These are phyloP conservation scores for Blastobasis lacticolella DNA, from an alignment of 2,888 invertebrate species.

Conservation along the genomic window DNA sequence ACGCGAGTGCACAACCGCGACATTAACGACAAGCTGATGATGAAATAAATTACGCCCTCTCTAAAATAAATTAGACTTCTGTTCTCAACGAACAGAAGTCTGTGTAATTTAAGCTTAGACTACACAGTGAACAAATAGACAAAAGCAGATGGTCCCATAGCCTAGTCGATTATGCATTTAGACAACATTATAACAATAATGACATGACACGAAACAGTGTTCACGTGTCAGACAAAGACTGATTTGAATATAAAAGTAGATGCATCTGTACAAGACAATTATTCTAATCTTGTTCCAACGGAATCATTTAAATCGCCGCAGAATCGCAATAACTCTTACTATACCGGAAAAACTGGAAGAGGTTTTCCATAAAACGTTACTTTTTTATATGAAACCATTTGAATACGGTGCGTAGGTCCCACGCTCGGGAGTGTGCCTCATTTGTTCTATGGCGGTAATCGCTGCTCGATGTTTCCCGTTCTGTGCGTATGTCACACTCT, in stretches of 20 bases:
- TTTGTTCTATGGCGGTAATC: conserved; percentile 2
- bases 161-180: too few species aligned
- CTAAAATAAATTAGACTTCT: too few species aligned
- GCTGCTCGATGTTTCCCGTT: too few species aligned
- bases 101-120: too few species aligned
- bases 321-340: conserved; percentile 37
- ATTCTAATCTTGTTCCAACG: conserved; percentile 49
- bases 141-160: too few species aligned
- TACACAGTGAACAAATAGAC: too few species aligned
- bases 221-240: conserved; percentile 40
- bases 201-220: conserved; percentile 26
- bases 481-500: too few species aligned
- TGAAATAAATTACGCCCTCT: too few species aligned
- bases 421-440: conserved; percentile 28
- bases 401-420: conserved; percentile 55
- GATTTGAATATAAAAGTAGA: conserved; percentile 56
- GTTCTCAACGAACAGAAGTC: too few species aligned
- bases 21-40: too few species aligned
- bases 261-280: conserved; percentile 30
- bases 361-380: conserved; percentile 45
- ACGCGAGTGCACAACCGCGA: too few species aligned
- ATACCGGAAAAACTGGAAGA: conserved; percentile 68
- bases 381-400: conserved; percentile 41
- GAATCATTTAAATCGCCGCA: conserved; percentile 35
- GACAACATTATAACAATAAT: conserved; percentile 16